Evolutionary conservation across 2,888 invertebrate genomes (phyloP).

Genomic region (Mallateleia sp.): DNA sequence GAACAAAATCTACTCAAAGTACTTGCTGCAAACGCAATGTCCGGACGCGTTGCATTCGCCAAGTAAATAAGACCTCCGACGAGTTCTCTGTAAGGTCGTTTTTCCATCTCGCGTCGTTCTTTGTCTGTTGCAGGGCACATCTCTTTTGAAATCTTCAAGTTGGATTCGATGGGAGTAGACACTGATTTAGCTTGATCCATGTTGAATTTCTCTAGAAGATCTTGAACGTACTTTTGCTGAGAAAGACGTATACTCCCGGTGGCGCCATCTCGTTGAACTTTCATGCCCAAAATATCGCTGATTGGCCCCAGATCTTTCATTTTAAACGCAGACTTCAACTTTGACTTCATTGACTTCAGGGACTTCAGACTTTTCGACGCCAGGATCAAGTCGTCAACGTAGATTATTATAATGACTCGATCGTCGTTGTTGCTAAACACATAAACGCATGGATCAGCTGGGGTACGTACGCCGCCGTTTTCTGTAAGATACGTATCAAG

Average conservation of each 20-base stretch:
- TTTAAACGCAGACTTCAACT: conserved; percentile 61
- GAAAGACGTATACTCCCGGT: conserved; percentile 69
- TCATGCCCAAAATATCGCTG: conserved; percentile 55
- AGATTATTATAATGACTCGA: conserved; percentile 29
- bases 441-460: conserved; percentile 74
- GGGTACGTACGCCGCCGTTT: conserved; percentile 21
- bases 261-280: conserved; percentile 52
- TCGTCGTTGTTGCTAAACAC: conserved; percentile 24
- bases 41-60: conserved; percentile 39
- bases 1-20: not conserved
- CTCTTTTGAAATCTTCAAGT: conserved; percentile 59
- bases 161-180: conserved; percentile 58
- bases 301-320: conserved; percentile 68
- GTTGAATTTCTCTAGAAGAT: conserved; percentile 63
- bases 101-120: conserved; percentile 56
- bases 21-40: conserved; percentile 71
- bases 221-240: conserved; percentile 65
- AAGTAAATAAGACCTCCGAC: conserved; percentile 77
- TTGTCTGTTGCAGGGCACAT: conserved; percentile 33
- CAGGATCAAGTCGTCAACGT: conserved; percentile 52
- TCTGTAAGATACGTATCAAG: conserved; percentile 32
- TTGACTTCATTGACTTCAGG: conserved; percentile 47
- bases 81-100: conserved; percentile 74
- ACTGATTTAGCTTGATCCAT: conserved; percentile 53
- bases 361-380: conserved; percentile 51